phyloP scores from a whole-genome alignment of 2,797 vertebrate species.

The Ptychobarbus kaznakovi region DNA sequence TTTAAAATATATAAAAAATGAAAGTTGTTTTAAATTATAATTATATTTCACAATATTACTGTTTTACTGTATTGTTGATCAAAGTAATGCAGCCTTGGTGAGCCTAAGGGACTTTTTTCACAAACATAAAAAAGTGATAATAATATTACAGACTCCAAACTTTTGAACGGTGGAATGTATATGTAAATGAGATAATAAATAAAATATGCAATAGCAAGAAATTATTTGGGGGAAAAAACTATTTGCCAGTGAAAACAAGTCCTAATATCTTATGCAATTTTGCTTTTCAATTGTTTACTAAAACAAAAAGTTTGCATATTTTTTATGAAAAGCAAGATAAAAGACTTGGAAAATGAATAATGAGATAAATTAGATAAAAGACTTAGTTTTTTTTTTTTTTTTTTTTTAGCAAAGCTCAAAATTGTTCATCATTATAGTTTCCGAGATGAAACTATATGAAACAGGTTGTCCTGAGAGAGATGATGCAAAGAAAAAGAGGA shows the following conservation, averaged over 20 bases:
- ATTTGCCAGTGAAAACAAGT: background rate
- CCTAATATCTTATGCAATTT: background rate
- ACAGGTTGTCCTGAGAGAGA: background rate
- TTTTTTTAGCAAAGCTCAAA: background rate
- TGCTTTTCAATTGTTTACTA: background rate
- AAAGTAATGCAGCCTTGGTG: background rate
- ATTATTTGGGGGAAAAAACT: background rate
- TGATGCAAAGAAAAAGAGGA: background rate
- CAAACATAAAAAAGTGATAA: background rate
- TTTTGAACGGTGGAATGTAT: background rate
- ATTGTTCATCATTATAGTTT: background rate
- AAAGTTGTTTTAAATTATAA: background rate
- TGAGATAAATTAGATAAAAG: background rate
- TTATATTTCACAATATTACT: background rate
- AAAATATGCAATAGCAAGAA: background rate
- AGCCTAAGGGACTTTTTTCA: background rate
- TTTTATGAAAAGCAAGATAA: background rate
- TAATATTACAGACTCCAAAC: background rate
- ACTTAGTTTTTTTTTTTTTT: background rate
- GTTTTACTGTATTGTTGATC: background rate
- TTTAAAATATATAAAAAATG: background rate
- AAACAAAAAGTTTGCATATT: background rate
- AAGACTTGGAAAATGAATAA: background rate
- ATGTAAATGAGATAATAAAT: background rate
- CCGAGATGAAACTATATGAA: conserved; percentile 19